These are phyloP conservation scores for Acleris sparsana DNA, from an alignment of 2,888 invertebrate genomes.

Conservation along the genomic window DNA sequence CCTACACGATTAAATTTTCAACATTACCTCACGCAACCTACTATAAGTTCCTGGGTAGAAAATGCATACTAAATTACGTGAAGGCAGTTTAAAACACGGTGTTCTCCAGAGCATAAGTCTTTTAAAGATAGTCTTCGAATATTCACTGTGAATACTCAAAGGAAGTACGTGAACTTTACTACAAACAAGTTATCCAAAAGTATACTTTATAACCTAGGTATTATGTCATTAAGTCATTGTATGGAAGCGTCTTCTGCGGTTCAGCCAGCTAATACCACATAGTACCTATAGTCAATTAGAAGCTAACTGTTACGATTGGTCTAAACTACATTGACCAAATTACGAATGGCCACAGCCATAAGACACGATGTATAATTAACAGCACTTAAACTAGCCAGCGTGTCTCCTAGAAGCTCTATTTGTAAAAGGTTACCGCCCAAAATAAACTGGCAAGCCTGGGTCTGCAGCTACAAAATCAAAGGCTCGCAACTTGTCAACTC, in stretches of 20 bases:
- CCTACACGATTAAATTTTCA: conserved; percentile 69
- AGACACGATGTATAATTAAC: too few relatives aligned
- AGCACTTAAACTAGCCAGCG: neutral
- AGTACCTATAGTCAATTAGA: too few relatives aligned
- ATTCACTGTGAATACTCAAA: too few relatives aligned
- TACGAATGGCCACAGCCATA: too few relatives aligned
- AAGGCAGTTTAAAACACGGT: conserved; percentile 8
- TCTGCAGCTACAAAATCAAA: conserved; percentile 68
- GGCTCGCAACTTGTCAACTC: conserved; percentile 75
- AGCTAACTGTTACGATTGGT: too few relatives aligned
- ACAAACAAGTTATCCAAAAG: too few relatives aligned
- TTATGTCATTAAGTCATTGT: too few relatives aligned
- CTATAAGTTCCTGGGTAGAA: conserved; percentile 27
- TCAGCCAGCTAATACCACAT: too few relatives aligned
- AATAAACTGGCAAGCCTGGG: conserved; percentile 65
- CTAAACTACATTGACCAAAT: too few relatives aligned
- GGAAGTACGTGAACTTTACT: too few relatives aligned
- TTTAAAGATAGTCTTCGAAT: neutral
- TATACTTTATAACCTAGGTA: too few relatives aligned
- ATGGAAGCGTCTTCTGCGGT: too few relatives aligned
- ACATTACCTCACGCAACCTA: conserved; percentile 61
- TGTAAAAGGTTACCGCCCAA: conserved; percentile 59
- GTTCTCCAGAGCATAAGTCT: neutral
- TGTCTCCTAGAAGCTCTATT: conserved; percentile 50
- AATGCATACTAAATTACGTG: conserved; percentile 21